Evolutionary conservation across 1,140 invertebrate species (phyloP), one percentile per base, ranked within the genome.

Genomic region (Solenopsis fugax): DNA sequence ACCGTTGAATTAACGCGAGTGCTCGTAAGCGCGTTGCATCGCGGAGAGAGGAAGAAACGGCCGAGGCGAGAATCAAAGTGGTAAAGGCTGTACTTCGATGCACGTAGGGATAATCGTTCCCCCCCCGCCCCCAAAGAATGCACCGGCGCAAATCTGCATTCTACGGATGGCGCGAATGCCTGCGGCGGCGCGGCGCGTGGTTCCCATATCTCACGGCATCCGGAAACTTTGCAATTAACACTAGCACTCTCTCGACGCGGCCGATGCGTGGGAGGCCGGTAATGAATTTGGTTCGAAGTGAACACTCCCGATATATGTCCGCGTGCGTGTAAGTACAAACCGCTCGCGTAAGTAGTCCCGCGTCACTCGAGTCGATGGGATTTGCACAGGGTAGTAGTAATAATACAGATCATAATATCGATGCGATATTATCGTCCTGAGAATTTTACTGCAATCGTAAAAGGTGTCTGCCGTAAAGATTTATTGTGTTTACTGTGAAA

Each of bases 151-250:
- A 82, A 82, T 84, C 41, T 84, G 80, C 69, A 84, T 84, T 84
- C 80, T 84, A 62, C 24, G 80, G 76, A 86, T 91, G 41, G 88
- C 88, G 72, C 69, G 75, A 87, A 90, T 91, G 73, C 75, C 88
- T 84, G 75, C 73, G 62, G 90, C 82, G 87, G 84, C 86, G 90
- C 82, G 87, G 84, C 86, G 85, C 80, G 85, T 82, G 90, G 60
- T 86, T 71, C 81, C 76, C 87, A 75, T 71, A 87, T 71, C 84
- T 65, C 60, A 41, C 29, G 37, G 52, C 78, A 72, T 71, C 73
- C 75, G 41, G 45, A 69, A 88, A 86, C 71, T 75, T 84, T 37
- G 54, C 80, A 84, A 84, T 62, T 73, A 84, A 84, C 80, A 75
- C 56, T 41, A 58, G 16, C 24, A 24, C 24, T 16, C 41, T 41